Conservation (phyloP, 2,888 invertebrate species). For the Dendrolimus houi region DNA sequence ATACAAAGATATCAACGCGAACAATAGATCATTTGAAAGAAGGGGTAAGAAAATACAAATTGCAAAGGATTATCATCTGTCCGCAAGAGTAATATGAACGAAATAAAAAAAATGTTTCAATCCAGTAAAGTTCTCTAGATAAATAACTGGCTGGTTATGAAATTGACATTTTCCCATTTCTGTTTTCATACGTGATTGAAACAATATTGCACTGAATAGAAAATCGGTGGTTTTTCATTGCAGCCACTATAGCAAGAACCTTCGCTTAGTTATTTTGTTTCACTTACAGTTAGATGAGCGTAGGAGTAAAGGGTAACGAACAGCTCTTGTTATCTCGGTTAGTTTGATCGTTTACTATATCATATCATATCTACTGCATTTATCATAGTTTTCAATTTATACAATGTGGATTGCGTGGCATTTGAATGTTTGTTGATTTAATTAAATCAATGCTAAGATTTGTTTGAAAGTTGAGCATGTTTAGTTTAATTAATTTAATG, state of each 20-base stretch:
- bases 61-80: no score
- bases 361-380: constrained; percentile 3
- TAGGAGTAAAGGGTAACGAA: constrained; percentile 5
- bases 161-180: constrained; percentile 27
- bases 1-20: no score
- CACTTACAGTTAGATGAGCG: constrained; percentile 15
- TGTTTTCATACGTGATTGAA: constrained; percentile 47
- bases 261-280: constrained; percentile 39
- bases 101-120: neutral
- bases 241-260: constrained; percentile 33
- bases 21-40: no score
- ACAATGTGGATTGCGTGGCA: no score
- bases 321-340: constrained; percentile 13
- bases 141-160: constrained; percentile 3
- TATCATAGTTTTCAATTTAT: no score
- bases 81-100: no score
- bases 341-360: constrained; percentile 10
- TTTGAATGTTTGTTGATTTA: no score
- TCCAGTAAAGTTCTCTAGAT: neutral
- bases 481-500: no score
- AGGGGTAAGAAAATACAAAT: no score
- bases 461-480: no score
- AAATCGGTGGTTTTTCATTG: constrained; percentile 40
- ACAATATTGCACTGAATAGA: constrained; percentile 45
- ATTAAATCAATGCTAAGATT: no score